These are phyloP conservation scores for Pogonocherus hispidulus DNA, from an alignment of 2,888 invertebrate species.

Conservation along the genomic window DNA sequence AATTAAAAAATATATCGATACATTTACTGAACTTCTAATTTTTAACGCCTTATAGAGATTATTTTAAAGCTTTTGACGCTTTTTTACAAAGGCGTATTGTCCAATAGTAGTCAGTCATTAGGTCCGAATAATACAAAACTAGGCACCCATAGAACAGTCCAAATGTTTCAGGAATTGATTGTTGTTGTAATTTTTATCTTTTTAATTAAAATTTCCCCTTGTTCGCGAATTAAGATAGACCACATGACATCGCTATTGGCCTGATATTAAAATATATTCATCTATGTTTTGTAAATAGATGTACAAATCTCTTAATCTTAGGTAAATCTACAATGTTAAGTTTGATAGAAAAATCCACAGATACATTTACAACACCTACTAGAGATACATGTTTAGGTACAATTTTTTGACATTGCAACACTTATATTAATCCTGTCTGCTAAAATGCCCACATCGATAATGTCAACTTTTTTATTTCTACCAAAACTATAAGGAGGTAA, in stretches of 20 bases:
- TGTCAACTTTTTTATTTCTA: not conserved
- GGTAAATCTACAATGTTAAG: slow-evolving; percentile 24
- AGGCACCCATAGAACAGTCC: slow-evolving; percentile 56
- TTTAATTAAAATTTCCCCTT: slow-evolving; percentile 23
- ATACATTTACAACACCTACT: slow-evolving; percentile 28
- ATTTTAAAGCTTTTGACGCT: slow-evolving; percentile 29
- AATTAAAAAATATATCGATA: not conserved
- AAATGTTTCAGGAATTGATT: slow-evolving; percentile 52
- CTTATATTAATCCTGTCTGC: not conserved
- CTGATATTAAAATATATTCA: slow-evolving; percentile 53
- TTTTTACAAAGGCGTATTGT: slow-evolving; percentile 36
- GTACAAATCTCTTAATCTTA: slow-evolving; percentile 14
- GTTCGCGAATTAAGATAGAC: slow-evolving; percentile 40
- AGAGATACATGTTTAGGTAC: slow-evolving; percentile 20
- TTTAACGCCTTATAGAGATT: not conserved
- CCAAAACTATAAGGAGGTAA: not conserved
- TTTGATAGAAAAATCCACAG: slow-evolving; percentile 45
- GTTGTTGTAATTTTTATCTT: slow-evolving; percentile 27
- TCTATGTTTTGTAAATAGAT: slow-evolving; percentile 26
- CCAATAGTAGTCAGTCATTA: slow-evolving; percentile 51
- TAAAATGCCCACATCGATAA: not conserved
- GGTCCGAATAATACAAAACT: slow-evolving; percentile 50
- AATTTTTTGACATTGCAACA: slow-evolving; percentile 11
- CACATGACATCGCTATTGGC: slow-evolving; percentile 57
- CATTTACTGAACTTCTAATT: not conserved